A percentile compares a stretch with the other conserved stretches of the same genome.
Evolutionary conservation across 1,140 invertebrate species (phyloP).

Genomic region (Hyposmocoma kahamanoa): DNA sequence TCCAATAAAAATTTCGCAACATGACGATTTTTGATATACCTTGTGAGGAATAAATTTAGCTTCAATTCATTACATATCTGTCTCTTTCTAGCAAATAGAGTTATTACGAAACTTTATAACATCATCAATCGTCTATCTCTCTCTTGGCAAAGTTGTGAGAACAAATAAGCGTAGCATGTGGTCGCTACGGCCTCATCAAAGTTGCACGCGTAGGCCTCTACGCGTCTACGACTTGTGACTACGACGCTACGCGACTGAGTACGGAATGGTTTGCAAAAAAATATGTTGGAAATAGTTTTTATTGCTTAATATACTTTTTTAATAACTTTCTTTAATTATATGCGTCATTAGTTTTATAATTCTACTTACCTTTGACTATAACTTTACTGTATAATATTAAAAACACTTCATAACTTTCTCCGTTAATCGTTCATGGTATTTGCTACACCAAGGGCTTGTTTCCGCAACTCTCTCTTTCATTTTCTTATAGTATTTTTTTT

Average conservation of each 20-base stretch:
- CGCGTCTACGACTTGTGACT: neutral
- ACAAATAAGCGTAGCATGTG: constrained; percentile 45
- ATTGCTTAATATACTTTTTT: neutral
- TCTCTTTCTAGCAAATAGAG: too few species aligned
- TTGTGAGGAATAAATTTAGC: too few species aligned
- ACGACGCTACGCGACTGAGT: constrained; percentile 22
- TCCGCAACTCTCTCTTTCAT: too few species aligned
- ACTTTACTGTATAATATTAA: neutral
- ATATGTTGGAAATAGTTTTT: neutral
- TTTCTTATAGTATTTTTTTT: too few species aligned
- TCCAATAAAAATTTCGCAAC: too few species aligned
- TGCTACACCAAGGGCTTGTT: too few species aligned
- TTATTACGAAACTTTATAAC: too few species aligned
- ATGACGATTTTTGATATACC: too few species aligned
- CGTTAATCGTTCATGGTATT: too few species aligned
- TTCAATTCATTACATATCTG: too few species aligned
- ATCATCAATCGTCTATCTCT: too few species aligned
- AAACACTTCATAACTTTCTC: too few species aligned
- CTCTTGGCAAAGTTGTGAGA: constrained; percentile 31
- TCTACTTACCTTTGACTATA: neutral
- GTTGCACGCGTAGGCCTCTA: constrained; percentile 31
- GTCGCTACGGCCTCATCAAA: constrained; percentile 53
- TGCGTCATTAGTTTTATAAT: neutral
- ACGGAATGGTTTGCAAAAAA: constrained; percentile 3
- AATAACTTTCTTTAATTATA: neutral